Evolutionary conservation across 2,113 vertebrate species (phyloP).

Genomic region (Petaurus breviceps): DNA sequence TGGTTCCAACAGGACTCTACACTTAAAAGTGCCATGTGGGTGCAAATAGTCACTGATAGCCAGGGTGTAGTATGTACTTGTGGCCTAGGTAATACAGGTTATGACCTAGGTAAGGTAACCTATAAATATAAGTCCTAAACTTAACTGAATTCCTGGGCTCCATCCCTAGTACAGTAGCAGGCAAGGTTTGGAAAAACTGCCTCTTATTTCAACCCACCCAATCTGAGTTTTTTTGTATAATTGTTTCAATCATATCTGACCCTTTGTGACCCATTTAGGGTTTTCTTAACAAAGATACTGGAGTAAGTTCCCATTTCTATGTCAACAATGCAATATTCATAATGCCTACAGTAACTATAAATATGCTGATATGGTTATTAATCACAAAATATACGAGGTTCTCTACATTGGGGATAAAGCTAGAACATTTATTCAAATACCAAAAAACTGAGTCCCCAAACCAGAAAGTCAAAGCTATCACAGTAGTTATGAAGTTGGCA

Average conservation of each 20-base stretch:
- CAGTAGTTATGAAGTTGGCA: too few relatives aligned
- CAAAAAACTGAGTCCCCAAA: too few relatives aligned
- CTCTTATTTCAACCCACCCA: background rate
- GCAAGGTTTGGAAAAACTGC: background rate
- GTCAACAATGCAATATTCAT: too few relatives aligned
- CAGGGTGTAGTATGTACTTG: background rate
- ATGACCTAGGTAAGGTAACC: background rate
- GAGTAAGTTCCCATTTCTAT: too few relatives aligned
- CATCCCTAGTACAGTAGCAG: background rate
- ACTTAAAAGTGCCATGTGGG: background rate
- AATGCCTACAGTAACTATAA: too few relatives aligned
- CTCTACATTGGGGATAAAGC: too few relatives aligned
- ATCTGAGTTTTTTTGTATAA: background rate
- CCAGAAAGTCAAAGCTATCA: too few relatives aligned
- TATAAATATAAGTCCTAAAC: background rate
- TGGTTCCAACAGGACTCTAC: background rate
- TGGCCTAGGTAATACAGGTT: background rate
- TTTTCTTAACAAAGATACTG: too few relatives aligned
- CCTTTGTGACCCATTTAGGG: background rate
- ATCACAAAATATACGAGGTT: too few relatives aligned
- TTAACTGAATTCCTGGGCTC: background rate
- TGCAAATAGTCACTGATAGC: background rate
- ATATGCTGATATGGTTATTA: too few relatives aligned
- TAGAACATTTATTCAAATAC: too few relatives aligned
- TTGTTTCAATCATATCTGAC: background rate